Evolutionary conservation across 2,797 vertebrate species (phyloP), one percentile per base, ranked within the genome.

Genomic region (Glossophaga mutica): DNA sequence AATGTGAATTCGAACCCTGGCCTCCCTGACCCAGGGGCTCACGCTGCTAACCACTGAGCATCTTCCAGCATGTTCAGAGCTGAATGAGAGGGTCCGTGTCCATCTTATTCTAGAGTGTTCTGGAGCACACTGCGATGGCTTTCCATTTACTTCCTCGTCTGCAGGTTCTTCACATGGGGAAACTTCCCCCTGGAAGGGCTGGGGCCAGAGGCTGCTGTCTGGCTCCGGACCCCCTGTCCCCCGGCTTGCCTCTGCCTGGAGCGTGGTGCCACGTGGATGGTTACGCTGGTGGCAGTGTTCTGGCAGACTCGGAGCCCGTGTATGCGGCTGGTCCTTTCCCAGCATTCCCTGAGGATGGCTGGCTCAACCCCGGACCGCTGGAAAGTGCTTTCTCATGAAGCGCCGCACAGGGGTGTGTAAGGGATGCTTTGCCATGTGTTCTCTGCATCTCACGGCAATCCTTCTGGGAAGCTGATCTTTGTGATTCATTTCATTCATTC

Each of bases 251-350:
- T 50, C 67, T 46, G 74, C 2, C 26, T 42, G 59, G 46, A 50
- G 3, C 0, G 16, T 0, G 9, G 19, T 7, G 11, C 32, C 14
- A 0, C 73, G 4, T 26, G 9, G 48, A 9, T 39, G 26, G 1
- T 46, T 2, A 19, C 29, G 19, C 5, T 0, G 3, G 34, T 29
- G 34, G 62, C 46, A 39, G 55, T 26, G 39, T n/a, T 37, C 62
- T 6, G 9, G 70, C 14, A 34, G 82, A n/a, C 0, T 3, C 12
- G 42, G 65, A 55, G 26, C 29, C 37, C 0, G 0, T 3, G 14
- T 32, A 2, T 3, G 19, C 39, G n/a, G 50, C 83, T 12, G n/a
- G 9, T 21, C 34, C 46, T 70, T 46, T 10, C 68, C 29, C 50
- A 10, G 10, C 57, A 4, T 19, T 46, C 85, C 44, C 55, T 2